Percentiles rank a stretch among this genome's conserved stretches.
Conservation (phyloP, 2,888 invertebrate genomes). For the Exocentrus adspersus region DNA sequence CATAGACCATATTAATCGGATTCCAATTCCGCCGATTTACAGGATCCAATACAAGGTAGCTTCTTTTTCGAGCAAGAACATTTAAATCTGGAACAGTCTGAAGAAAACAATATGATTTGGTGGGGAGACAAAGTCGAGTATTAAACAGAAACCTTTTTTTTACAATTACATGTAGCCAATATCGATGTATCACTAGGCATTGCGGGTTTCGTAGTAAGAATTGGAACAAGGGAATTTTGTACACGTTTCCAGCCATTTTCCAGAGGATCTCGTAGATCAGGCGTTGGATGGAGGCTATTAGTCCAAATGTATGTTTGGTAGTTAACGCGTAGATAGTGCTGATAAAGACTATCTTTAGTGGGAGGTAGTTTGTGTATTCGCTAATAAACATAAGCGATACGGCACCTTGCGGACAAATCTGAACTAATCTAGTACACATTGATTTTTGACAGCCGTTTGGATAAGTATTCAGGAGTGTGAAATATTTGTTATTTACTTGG, state of each 20-base stretch:
- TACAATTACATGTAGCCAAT: conserved; percentile 1
- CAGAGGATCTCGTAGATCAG: conserved; percentile 1
- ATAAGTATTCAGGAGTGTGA: too few species aligned
- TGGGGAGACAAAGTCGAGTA: background rate
- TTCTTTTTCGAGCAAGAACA: background rate
- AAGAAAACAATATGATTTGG: background rate
- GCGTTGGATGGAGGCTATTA: conserved; percentile 7
- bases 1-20: too few species aligned
- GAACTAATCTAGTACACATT: too few species aligned
- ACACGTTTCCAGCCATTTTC: background rate
- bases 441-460: too few species aligned
- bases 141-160: conserved; percentile 3
- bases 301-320: conserved; percentile 7
- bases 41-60: conserved; percentile 7
- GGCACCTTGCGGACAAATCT: too few species aligned
- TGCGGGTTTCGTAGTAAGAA: background rate
- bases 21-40: background rate
- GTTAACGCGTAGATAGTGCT: conserved; percentile 11
- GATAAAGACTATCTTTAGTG: conserved; percentile 9
- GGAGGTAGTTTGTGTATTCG: background rate
- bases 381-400: too few species aligned
- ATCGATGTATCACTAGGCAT: background rate
- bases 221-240: background rate
- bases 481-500: too few species aligned
- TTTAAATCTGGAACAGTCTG: background rate